These are phyloP conservation scores for Lordiphosa andalusiaca DNA, from an alignment of 2,888 invertebrate genomes.

Conservation along the genomic window DNA sequence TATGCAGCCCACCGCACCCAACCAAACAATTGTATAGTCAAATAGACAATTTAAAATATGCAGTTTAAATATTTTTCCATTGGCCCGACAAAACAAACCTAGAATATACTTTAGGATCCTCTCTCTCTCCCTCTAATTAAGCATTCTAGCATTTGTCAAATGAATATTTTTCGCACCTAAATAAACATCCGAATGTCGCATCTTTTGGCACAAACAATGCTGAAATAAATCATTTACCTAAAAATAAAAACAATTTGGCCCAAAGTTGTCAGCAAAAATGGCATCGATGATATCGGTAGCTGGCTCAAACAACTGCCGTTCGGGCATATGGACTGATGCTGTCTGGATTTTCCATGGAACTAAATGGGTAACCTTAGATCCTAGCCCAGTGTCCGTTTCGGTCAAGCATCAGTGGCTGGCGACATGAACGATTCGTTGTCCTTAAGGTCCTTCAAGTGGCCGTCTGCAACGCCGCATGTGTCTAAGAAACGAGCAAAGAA, in stretches of 20 bases:
- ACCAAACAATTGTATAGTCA: no score
- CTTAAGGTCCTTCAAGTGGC: conserved; percentile 50
- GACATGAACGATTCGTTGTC: conserved; percentile 31
- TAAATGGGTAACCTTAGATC: conserved; percentile 28
- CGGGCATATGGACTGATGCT: conserved; percentile 52
- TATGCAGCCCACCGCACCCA: no score
- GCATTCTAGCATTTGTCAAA: not conserved
- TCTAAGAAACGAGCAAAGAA: conserved; percentile 24
- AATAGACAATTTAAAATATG: no score
- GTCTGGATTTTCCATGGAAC: conserved; percentile 51
- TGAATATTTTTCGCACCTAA: conserved; percentile 6
- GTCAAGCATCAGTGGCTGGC: conserved; percentile 56
- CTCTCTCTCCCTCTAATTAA: not conserved
- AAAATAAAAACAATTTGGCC: conserved; percentile 9
- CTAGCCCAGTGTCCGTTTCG: conserved; percentile 29
- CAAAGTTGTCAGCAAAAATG: conserved; percentile 1
- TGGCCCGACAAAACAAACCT: no score
- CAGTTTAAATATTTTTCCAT: no score
- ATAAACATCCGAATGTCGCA: conserved; percentile 3
- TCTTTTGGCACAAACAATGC: not conserved
- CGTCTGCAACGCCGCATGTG: conserved; percentile 70
- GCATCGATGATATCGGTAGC: conserved; percentile 47
- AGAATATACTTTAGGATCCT: no score
- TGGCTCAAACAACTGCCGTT: conserved; percentile 59
- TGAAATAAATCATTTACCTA: conserved; percentile 8